Evolutionary conservation across 2,888 invertebrate species (phyloP).

Genomic region (Rhamnusium bicolor): DNA sequence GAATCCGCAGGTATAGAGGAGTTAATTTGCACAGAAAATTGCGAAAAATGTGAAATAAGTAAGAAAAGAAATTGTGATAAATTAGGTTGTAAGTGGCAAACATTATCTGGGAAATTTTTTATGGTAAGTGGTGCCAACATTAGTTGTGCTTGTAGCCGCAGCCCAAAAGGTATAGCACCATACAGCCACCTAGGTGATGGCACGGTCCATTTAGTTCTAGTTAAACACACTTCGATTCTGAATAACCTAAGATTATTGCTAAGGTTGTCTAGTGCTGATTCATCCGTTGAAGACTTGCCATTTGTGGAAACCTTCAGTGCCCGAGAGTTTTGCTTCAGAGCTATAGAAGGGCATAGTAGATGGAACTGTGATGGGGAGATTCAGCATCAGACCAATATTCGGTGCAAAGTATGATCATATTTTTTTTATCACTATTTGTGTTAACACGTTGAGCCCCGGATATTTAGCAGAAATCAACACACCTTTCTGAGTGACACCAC

Average conservation of each 20-base stretch:
- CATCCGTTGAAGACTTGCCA: conserved; percentile 81
- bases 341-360: conserved; percentile 73
- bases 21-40: conserved; percentile 73
- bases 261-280: conserved; percentile 76
- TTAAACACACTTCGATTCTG: conserved; percentile 80
- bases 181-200: conserved; percentile 87
- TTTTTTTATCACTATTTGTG: background rate
- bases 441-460: no score
- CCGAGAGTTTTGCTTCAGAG: conserved; percentile 80
- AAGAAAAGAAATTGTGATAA: conserved; percentile 52
- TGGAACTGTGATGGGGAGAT: conserved; percentile 92
- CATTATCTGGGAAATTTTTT: conserved; percentile 81
- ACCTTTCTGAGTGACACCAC: no score
- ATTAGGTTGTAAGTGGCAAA: conserved; percentile 71
- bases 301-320: conserved; percentile 85
- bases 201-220: conserved; percentile 82
- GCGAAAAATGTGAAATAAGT: conserved; percentile 68
- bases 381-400: conserved; percentile 77
- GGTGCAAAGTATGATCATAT: conserved; percentile 74
- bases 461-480: no score
- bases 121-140: conserved; percentile 86
- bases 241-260: conserved; percentile 82
- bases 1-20: conserved; percentile 69
- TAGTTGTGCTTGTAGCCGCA: conserved; percentile 82
- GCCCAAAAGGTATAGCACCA: conserved; percentile 85